These are phyloP conservation scores for Smittia aterrima DNA, from an alignment of 2,888 invertebrate species.

Conservation along the genomic window DNA sequence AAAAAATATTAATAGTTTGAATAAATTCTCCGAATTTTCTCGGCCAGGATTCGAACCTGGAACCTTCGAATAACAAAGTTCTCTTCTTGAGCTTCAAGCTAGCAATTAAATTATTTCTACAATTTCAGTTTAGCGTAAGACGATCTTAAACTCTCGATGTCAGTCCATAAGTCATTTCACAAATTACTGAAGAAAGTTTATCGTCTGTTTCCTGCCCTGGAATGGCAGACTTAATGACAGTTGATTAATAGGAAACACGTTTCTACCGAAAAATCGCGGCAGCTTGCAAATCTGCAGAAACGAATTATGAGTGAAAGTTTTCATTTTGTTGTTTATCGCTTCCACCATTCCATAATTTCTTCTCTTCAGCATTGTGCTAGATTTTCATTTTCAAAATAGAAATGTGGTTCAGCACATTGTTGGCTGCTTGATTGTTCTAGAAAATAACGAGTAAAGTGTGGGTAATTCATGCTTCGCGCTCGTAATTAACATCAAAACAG, in stretches of 20 bases:
- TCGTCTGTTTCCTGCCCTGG: too few species aligned
- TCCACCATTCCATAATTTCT: conserved; percentile 13
- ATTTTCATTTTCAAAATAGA: conserved; percentile 33
- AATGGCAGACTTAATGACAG: too few species aligned
- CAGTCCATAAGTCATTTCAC: too few species aligned
- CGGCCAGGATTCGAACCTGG: too few species aligned
- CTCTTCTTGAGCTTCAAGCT: too few species aligned
- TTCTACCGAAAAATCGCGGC: not conserved
- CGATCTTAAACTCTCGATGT: too few species aligned
- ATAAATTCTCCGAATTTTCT: too few species aligned
- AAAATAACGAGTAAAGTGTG: not conserved
- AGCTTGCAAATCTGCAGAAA: not conserved
- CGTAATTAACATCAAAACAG: not conserved
- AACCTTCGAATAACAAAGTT: too few species aligned
- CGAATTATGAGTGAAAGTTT: conserved; percentile 38
- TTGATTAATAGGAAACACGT: not conserved
- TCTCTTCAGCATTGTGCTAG: conserved; percentile 2
- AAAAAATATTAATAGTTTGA: too few species aligned
- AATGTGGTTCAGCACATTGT: not conserved
- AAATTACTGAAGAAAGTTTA: too few species aligned
- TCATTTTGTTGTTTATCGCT: conserved; percentile 19
- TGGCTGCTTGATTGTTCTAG: conserved; percentile 20
- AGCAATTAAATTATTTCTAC: too few species aligned
- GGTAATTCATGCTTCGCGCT: conserved; percentile 4
- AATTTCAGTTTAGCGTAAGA: too few species aligned